A percentile compares a stretch with the other conserved stretches of the same genome.
phyloP scores from a whole-genome alignment of 2,113 vertebrate species.

The Heliornis fulica region DNA sequence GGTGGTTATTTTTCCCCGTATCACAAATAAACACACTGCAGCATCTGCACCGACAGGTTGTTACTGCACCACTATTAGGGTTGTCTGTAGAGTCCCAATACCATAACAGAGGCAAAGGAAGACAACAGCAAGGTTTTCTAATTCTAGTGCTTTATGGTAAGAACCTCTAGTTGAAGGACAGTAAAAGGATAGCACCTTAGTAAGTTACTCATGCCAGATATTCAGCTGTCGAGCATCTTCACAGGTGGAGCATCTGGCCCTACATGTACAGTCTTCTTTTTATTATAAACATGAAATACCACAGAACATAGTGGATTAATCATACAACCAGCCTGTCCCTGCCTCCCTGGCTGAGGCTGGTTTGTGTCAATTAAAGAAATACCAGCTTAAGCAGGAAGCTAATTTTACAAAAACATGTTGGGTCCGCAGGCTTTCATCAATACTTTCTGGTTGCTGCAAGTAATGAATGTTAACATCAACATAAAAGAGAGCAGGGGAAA shows the following conservation, averaged over 20 bases:
- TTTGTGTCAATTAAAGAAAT: slow-evolving; percentile 50
- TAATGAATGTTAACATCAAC: slow-evolving; percentile 41
- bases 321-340: neutral
- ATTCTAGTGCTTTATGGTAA: neutral
- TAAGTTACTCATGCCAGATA: slow-evolving; percentile 33
- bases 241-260: slow-evolving; percentile 13
- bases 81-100: neutral
- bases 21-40: neutral
- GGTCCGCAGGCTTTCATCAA: neutral
- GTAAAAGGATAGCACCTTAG: neutral
- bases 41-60: accelerated
- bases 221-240: slow-evolving; percentile 5
- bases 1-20: neutral
- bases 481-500: slow-evolving; percentile 8
- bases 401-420: slow-evolving; percentile 9
- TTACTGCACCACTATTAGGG: neutral
- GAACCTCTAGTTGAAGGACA: neutral
- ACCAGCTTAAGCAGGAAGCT: slow-evolving; percentile 46
- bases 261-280: neutral
- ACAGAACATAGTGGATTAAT: slow-evolving; percentile 19
- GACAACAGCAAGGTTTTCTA: neutral
- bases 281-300: slow-evolving; percentile 3
- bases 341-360: neutral
- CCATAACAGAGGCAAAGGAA: neutral
- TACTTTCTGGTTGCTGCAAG: slow-evolving; percentile 41